phyloP scores from a whole-genome alignment of 2,113 vertebrate genomes.

The Salvator merianae region DNA sequence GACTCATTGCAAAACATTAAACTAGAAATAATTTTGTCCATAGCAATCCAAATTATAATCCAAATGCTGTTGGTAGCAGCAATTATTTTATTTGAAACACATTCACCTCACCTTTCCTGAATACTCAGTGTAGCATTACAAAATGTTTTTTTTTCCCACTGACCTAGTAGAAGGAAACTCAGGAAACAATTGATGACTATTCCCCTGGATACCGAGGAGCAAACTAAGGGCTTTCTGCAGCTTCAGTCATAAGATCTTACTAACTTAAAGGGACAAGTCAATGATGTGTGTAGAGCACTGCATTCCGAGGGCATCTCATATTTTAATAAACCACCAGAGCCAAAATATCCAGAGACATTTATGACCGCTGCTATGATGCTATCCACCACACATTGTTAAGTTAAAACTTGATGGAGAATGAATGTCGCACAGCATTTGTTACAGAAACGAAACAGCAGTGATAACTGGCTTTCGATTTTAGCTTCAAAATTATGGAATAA shows the following conservation, averaged over 20 bases:
- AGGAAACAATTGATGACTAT: not conserved
- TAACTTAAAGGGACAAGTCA: slow-evolving; percentile 33
- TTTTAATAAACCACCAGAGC: slow-evolving; percentile 47
- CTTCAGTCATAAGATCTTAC: slow-evolving; percentile 18
- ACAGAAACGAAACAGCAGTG: not conserved
- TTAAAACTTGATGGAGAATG: slow-evolving; percentile 29
- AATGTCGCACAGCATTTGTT: slow-evolving; percentile 19
- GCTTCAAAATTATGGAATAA: not conserved
- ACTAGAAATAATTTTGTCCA: not conserved
- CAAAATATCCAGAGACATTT: slow-evolving; percentile 21
- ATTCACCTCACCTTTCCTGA: not conserved
- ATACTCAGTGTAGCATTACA: not conserved
- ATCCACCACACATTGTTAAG: slow-evolving; percentile 2
- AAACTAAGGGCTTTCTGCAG: slow-evolving; percentile 11
- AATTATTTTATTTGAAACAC: slow-evolving; percentile 37
- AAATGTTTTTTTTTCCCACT: slow-evolving; percentile 8
- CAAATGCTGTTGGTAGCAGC: slow-evolving; percentile 6
- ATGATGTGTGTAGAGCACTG: slow-evolving; percentile 35
- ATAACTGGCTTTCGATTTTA: slow-evolving; percentile 21
- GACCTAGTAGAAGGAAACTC: slow-evolving; percentile 25
- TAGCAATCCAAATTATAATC: not conserved
- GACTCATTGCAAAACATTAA: not conserved
- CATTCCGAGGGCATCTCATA: slow-evolving; percentile 40
- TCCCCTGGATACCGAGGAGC: not conserved
- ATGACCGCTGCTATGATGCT: slow-evolving; percentile 22